Evolutionary conservation across 2,888 invertebrate species (phyloP).

Genomic region (Eupithecia pulchellata): DNA sequence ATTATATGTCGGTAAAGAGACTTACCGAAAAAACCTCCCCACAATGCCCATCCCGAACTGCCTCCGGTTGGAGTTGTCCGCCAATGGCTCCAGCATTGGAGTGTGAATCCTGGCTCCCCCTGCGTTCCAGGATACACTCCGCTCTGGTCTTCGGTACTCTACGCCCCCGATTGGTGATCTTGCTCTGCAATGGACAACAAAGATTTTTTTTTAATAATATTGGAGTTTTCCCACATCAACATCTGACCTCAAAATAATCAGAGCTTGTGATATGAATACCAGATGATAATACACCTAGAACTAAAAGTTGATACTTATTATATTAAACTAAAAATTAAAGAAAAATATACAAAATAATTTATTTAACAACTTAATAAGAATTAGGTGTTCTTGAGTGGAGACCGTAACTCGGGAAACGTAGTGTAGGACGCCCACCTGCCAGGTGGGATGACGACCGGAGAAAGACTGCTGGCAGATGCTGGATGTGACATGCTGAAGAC

Average conservation of each 20-base stretch:
- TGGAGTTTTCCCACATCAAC: neutral
- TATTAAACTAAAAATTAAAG: no score
- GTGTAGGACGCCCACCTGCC: no score
- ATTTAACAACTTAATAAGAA: no score
- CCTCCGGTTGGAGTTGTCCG: conserved; percentile 95
- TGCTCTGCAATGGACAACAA: conserved; percentile 65
- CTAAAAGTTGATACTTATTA: no score
- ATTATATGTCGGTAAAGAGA: neutral
- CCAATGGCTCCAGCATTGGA: conserved; percentile 92
- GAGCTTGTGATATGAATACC: neutral
- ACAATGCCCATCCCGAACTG: conserved; percentile 94
- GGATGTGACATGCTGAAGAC: no score
- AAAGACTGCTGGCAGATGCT: no score
- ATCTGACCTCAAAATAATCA: neutral
- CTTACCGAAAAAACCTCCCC: conserved; percentile 91
- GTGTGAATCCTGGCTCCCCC: conserved; percentile 90
- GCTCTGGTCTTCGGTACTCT: conserved; percentile 81
- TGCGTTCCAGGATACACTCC: conserved; percentile 76
- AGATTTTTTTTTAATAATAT: neutral
- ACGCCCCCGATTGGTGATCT: conserved; percentile 76
- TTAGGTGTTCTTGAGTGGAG: no score
- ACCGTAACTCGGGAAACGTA: neutral
- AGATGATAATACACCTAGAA: neutral
- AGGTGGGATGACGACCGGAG: no score
- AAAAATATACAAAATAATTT: no score